Base-by-base conservation (phyloP, 2,797 vertebrate species). In the Hippocampus kuda region DNA sequence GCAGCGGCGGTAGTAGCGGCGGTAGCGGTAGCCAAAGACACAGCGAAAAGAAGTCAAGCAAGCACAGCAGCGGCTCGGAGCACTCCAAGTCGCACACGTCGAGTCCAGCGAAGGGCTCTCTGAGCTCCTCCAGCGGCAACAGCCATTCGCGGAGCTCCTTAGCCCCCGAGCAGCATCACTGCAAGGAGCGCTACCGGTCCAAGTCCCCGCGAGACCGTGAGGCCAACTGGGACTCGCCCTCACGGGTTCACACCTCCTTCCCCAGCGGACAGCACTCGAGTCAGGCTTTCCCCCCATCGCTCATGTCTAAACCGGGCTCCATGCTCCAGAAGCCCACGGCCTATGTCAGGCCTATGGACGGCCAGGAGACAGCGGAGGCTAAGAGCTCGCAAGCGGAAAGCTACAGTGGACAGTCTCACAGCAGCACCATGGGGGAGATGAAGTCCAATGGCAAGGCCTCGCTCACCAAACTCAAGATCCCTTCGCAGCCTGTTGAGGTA, bases 281-380 rank as follows among this genome's bases (percentile, higher is more conserved):
- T 77, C 97, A 98, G 88, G 86, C 95, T 77, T 99, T 99, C 77
- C 96, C 95, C 6, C 95, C 95, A 7, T 98, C 96, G 1, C 89
- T 98, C 26, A 98, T 98, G 94, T 93, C 94, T 83, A 99, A 99
- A 82, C 93, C 94, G 69, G 90, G 89, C 86, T 95, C 96, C 75
- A 99, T 99, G 97, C 86, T 91, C 60, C 96, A 98, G 86, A 99
- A 99, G 79, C 97, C 97, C 82, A 99, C 97, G 5, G 97, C 97
- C 2, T 99, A 99, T n/a, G 97, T 99, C 4, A 91, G 97, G 88
- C 97, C 97, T 54, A 99, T 99, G 96, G 97, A 99, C 15, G 97
- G 96, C 78, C 97, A 97, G 86, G 97, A 99, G 72, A 97, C 96
- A 20, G 90, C 93, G 75, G 97, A 99, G 89, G 90, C 94, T 85